phyloP scores from a whole-genome alignment of 2,113 vertebrate genomes.

The Cyanistes caeruleus region DNA sequence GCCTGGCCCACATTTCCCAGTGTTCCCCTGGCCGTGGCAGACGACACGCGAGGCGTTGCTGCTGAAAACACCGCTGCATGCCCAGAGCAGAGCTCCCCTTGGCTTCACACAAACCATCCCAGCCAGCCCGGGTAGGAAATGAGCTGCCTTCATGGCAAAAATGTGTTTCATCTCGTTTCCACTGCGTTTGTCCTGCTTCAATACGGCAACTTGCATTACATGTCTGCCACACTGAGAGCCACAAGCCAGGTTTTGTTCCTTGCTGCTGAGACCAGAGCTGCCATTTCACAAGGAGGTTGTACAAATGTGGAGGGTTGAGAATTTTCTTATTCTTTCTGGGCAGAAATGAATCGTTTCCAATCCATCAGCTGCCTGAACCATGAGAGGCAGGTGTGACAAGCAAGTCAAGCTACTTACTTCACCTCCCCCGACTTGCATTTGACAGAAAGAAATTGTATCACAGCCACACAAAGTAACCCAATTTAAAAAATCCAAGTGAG shows the following conservation, averaged over 20 bases:
- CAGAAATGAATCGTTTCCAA: not conserved
- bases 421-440: not conserved
- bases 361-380: not conserved
- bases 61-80: accelerated
- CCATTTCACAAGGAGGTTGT: not conserved
- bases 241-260: not conserved
- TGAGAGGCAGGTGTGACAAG: not conserved
- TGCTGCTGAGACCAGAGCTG: not conserved
- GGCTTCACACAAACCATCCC: not conserved
- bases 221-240: accelerated
- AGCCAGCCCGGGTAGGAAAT: not conserved
- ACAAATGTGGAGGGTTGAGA: not conserved
- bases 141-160: not conserved
- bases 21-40: not conserved
- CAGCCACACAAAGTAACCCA: not conserved
- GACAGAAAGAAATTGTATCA: not conserved
- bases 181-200: not conserved
- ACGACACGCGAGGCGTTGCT: accelerated
- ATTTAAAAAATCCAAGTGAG: not conserved
- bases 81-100: not conserved
- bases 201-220: accelerated
- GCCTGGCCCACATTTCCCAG: not conserved
- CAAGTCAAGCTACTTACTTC: not conserved
- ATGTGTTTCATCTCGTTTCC: not conserved
- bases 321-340: not conserved